Evolutionary conservation across 2,888 invertebrate species (phyloP), one percentile per base, ranked within the genome.

Genomic region (Serrognathus titanus): DNA sequence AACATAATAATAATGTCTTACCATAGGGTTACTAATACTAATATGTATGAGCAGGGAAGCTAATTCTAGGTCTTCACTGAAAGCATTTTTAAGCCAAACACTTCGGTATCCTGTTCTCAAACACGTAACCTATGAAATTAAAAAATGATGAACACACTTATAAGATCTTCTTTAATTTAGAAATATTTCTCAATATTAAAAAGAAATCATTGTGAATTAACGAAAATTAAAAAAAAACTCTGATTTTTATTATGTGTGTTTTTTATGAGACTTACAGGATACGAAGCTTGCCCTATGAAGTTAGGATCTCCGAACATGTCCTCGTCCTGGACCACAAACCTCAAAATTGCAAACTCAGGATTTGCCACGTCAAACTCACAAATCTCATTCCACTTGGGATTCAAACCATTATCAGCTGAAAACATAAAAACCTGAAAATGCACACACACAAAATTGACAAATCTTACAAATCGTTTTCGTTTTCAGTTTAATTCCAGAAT

Each of bases 271-370:
- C 79, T 78, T 66, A 96, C 83, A 0, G 97, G 95, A 79, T 88
- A 96, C 9, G 94, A 93, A 40, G 94, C 94, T 79, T 99, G 98
- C 0, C 97, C 97, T 59, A 97, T 90, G 76, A 97, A 96, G 80
- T 96, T 96, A 9, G 89, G 91, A 70, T 97, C 97, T 0, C 96
- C 96, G 78, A 99, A 98, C 82, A 96, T 92, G 74, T 99, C 98
- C 76, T 96, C 97, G 76, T 96, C 96, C 77, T 94, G 90, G 0
- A 96, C 92, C 40, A 90, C 83, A 76, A 97, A 96, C 38, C 96
- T 83, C 48, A 94, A 78, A 48, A 97, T 77, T 0, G 96, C 93
- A 71, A 94, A 83, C 52, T 91, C 83, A 0, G 95, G 93, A 79
- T 90, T 93, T 10, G 80, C 78, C 9, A 97, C 83, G 39, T 87